Evolutionary conservation across 2,888 invertebrate genomes (phyloP).

Genomic region (Diaprepes abbreviatus): DNA sequence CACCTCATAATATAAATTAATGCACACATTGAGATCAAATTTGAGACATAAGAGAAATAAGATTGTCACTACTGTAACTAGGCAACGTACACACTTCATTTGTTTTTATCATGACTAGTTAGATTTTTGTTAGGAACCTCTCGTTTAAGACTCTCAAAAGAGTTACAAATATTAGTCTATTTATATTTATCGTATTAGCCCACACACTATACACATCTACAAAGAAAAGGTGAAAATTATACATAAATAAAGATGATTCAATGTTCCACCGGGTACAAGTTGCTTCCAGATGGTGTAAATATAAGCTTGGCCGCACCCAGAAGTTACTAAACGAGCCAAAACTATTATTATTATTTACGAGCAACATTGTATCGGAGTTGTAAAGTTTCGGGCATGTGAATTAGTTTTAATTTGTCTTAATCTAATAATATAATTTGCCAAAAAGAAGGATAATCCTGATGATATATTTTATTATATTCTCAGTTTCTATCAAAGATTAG

Average conservation of each 20-base stretch:
- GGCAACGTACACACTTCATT: too few species aligned
- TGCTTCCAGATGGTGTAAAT: constrained; percentile 31
- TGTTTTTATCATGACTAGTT: too few species aligned
- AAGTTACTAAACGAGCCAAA: constrained; percentile 10
- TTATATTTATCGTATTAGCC: neutral
- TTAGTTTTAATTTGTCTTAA: neutral
- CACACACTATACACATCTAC: constrained; percentile 11
- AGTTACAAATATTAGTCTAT: neutral
- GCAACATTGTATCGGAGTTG: neutral
- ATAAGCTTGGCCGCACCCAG: constrained; percentile 13
- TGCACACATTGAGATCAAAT: too few species aligned
- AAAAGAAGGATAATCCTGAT: too few species aligned
- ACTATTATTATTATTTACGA: constrained; percentile 4
- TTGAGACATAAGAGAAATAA: too few species aligned
- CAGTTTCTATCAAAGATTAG: too few species aligned
- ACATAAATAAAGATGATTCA: constrained; percentile 37
- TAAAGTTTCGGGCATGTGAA: neutral
- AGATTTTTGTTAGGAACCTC: too few species aligned
- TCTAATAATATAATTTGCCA: neutral
- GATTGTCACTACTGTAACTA: too few species aligned
- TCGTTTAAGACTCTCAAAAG: neutral
- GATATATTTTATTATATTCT: too few species aligned
- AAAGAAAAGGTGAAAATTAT: constrained; percentile 18
- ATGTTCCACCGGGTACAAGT: constrained; percentile 21
- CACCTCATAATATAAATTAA: too few species aligned